A percentile compares a stretch with the other conserved stretches of the same genome.
Evolutionary conservation across 2,888 invertebrate species (phyloP).

Genomic region (Lucinisca nassula): DNA sequence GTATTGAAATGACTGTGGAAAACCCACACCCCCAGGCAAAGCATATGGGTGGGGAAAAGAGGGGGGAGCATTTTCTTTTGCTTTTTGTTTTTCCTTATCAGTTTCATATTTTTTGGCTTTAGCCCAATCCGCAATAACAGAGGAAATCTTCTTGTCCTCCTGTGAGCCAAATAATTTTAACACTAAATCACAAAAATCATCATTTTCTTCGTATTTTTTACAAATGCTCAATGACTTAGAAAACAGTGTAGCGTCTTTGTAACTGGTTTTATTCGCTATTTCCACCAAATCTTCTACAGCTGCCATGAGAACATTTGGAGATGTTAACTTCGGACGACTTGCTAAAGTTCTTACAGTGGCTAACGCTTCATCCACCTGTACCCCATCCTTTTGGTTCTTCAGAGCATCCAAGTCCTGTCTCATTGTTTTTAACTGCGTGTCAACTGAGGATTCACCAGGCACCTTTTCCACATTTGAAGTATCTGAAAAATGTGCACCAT

Average conservation of each 20-base stretch:
- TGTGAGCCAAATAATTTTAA: conserved; percentile 37
- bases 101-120: conserved; percentile 42
- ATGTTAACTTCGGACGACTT: conserved; percentile 37
- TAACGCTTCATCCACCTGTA: conserved; percentile 44
- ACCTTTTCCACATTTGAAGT: not conserved
- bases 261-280: conserved; percentile 28
- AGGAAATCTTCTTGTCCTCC: conserved; percentile 42
- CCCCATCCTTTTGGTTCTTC: conserved; percentile 16
- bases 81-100: conserved; percentile 4
- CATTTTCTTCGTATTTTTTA: conserved; percentile 35
- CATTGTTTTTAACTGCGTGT: not conserved
- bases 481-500: not conserved
- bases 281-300: conserved; percentile 41
- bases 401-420: conserved; percentile 28
- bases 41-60: not conserved
- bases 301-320: conserved; percentile 38
- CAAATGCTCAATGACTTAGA: conserved; percentile 27
- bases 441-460: not conserved
- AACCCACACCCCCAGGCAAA: conserved; percentile 1
- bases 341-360: conserved; percentile 38
- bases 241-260: conserved; percentile 34
- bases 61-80: not conserved
- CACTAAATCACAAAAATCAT: conserved; percentile 33
- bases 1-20: conserved; percentile 14
- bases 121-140: conserved; percentile 28